Evolutionary conservation across 2,797 vertebrate species (phyloP).

Genomic region (Clamator glandarius): DNA sequence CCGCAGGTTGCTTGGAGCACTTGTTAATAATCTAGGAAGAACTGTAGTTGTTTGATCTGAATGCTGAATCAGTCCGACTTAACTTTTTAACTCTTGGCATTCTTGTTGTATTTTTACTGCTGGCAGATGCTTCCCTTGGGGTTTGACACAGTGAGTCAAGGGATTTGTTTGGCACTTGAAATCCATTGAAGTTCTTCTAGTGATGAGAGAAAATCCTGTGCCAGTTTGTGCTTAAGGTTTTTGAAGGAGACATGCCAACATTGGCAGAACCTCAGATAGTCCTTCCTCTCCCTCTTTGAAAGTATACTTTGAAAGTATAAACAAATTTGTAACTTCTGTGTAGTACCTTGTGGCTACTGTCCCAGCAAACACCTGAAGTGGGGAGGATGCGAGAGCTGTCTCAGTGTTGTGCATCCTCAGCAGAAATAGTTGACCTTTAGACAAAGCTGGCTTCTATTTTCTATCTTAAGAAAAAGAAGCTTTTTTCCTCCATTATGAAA

Average conservation of each 20-base stretch:
- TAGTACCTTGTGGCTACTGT: not conserved
- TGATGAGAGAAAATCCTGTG: conserved; percentile 1
- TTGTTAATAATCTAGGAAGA: conserved; percentile 30
- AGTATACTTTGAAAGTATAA: not conserved
- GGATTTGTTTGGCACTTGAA: conserved; percentile 37
- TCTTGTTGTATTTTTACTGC: not conserved
- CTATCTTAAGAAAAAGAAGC: not conserved
- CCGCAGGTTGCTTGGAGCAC: not conserved
- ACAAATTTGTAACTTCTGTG: not conserved
- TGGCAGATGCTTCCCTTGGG: conserved; percentile 25
- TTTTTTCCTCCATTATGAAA: not conserved
- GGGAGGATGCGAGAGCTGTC: not conserved
- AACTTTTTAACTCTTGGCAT: conserved; percentile 40
- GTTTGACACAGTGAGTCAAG: not conserved
- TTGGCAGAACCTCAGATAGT: conserved; percentile 11
- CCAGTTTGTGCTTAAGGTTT: conserved; percentile 26
- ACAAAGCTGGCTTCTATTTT: not conserved
- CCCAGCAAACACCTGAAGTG: not conserved
- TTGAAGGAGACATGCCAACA: not conserved
- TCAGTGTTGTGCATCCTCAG: not conserved
- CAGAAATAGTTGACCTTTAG: not conserved
- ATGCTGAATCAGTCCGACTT: conserved; percentile 2
- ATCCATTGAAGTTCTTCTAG: not conserved
- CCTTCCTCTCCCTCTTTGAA: conserved; percentile 1
- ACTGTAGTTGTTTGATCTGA: not conserved